Conservation (phyloP, 2,797 vertebrate species). For the Melanogrammus aeglefinus region DNA sequence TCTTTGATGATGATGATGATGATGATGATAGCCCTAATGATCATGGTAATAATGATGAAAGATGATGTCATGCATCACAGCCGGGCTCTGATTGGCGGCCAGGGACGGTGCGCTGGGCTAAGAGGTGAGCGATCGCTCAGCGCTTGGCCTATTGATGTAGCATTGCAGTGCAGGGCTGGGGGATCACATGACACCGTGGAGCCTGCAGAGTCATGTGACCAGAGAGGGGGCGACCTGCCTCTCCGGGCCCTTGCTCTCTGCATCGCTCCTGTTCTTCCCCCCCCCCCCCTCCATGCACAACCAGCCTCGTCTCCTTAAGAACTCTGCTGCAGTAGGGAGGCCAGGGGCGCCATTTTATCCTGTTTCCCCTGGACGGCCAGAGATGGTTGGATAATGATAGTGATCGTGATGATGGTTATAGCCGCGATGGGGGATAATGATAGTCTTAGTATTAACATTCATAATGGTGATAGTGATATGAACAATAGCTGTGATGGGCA, state of each 20-base stretch:
- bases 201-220: constrained; percentile 13
- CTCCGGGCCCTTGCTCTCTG: neutral
- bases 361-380: neutral
- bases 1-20: neutral
- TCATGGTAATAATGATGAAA: neutral
- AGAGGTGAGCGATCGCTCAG: constrained; percentile 55
- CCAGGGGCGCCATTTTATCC: constrained; percentile 27
- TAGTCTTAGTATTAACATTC: neutral
- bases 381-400: neutral
- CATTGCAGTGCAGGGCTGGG: constrained; percentile 48
- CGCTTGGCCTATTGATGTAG: constrained; percentile 57
- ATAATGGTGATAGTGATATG: neutral
- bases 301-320: constrained; percentile 46
- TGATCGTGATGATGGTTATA: neutral
- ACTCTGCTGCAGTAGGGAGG: constrained; percentile 22
- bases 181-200: constrained; percentile 51
- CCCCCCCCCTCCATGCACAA: constrained; percentile 18
- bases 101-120: too few species aligned
- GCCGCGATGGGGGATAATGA: too few species aligned
- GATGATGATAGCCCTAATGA: neutral
- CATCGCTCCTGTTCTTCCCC: neutral
- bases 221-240: neutral
- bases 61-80: neutral
- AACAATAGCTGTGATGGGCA: neutral
- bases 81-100: neutral